Base-by-base conservation (phyloP, 2,888 invertebrate species). In the Odontothrips loti region DNA sequence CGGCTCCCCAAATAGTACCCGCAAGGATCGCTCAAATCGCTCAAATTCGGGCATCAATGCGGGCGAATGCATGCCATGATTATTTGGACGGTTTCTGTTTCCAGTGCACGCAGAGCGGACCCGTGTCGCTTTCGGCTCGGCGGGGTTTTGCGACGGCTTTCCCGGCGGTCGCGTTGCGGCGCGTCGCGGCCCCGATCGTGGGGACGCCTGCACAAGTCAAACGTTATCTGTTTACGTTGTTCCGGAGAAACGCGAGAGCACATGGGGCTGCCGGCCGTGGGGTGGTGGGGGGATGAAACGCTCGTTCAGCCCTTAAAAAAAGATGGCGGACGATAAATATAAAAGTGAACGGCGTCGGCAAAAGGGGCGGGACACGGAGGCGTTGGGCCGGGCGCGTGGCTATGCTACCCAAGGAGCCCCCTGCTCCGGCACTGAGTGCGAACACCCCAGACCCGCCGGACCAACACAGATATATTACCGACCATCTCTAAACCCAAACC, bases 271-370 rank as follows among this genome's bases (percentile, higher is more conserved):
- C 68, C 9, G 20, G 68, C 23, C 9, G 68, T 0, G 68, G 27
- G 27, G 68, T 8, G 23, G 68, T 1, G 68, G 68, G 68, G 10
- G 2, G 58, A 17, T 8, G 23, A 75, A 75, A 75, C 68, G 68
- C 68, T 27, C 68, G 68, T 27, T 75, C 68, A 75, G 68, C 68
- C 68, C 68, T 75, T 75, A 75, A 75, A 75, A 75, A 75, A 75
- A 75, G 68, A 75, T 75, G 68, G 68, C 68, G 68, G 68, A 27
- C 68, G 68, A 75, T 75, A 75, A 75, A 75, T 75, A 75, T 75
- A 75, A 75, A 75, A 75, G 68, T 27, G 68, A 75, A 75, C 68
- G 68, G 68, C 68, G 68, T 75, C 68, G 68, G 68, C 68, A 12
- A 27, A 27, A 27, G 68, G 68, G 68, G 11, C 11, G 68, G 68